phyloP scores from a whole-genome alignment of 1,140 invertebrate species.

The Caenorhabditis tropicalis region DNA sequence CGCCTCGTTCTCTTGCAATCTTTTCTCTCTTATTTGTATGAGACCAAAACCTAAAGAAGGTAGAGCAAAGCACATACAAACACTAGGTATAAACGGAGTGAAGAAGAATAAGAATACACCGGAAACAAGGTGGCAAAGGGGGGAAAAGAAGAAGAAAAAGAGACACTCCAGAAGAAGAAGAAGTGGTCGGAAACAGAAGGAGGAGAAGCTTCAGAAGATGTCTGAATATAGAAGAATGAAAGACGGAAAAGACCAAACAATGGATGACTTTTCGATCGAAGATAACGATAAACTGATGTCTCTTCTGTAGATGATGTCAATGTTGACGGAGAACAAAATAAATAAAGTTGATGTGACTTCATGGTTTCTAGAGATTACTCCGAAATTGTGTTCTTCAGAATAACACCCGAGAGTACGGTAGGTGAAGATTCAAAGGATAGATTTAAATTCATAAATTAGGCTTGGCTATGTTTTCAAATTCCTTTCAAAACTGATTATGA shows the following conservation, averaged over 20 bases:
- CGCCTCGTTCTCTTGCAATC: not conserved
- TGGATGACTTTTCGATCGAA: conserved; percentile 5
- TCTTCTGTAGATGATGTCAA: conserved; percentile 6
- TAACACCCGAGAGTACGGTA: not conserved
- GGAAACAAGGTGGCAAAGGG: not conserved
- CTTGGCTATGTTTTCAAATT: no score
- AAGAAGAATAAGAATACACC: conserved; percentile 25
- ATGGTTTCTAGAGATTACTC: not conserved
- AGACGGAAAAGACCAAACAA: not conserved
- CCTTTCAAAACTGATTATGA: no score
- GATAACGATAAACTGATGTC: not conserved
- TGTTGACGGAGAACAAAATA: not conserved
- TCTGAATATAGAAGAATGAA: not conserved
- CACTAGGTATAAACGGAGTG: not conserved
- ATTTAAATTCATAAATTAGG: no score
- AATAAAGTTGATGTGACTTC: not conserved
- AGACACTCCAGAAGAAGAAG: not conserved
- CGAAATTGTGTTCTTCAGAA: not conserved
- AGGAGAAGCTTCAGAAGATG: not conserved
- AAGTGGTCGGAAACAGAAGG: not conserved
- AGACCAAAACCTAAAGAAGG: conserved; percentile 34
- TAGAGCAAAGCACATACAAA: conserved; percentile 36
- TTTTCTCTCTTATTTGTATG: not conserved
- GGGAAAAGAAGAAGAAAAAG: not conserved
- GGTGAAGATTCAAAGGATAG: no score